phyloP scores from a whole-genome alignment of 2,888 invertebrate genomes.

The Biston betularia region DNA sequence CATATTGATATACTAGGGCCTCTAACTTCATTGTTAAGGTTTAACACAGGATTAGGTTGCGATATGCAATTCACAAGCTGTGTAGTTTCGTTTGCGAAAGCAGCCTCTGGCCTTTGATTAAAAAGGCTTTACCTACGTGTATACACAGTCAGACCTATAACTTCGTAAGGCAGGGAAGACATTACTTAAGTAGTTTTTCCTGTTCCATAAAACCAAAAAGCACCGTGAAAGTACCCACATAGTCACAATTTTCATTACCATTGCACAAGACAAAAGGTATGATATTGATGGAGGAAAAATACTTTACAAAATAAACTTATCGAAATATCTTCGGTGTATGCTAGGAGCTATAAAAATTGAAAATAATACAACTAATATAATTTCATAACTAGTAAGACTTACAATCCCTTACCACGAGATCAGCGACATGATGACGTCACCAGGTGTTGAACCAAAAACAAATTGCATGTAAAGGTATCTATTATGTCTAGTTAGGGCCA shows the following conservation, averaged over 20 bases:
- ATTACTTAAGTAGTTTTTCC: slow-evolving; percentile 57
- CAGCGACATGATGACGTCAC: slow-evolving; percentile 80
- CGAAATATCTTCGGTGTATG: slow-evolving; percentile 87
- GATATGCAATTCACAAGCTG: background rate
- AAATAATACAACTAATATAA: slow-evolving; percentile 86
- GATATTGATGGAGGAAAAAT: slow-evolving; percentile 85
- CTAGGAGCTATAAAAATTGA: slow-evolving; percentile 86
- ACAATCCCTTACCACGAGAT: slow-evolving; percentile 87
- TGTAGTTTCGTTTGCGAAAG: background rate
- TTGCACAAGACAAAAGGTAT: slow-evolving; percentile 67
- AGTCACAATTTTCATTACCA: slow-evolving; percentile 56
- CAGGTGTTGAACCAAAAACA: slow-evolving; percentile 63
- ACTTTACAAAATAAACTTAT: slow-evolving; percentile 86
- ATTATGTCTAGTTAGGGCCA: slow-evolving; percentile 42
- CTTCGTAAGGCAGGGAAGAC: slow-evolving; percentile 76
- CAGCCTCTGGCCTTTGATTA: background rate
- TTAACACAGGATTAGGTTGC: background rate
- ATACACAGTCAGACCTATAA: slow-evolving; percentile 60
- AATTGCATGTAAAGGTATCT: slow-evolving; percentile 42
- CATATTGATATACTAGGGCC: too few species aligned
- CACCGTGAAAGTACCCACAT: slow-evolving; percentile 62
- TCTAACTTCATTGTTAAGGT: slow-evolving; percentile 3
- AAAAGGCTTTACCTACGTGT: slow-evolving; percentile 40
- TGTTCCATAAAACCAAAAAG: slow-evolving; percentile 58
- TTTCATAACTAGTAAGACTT: slow-evolving; percentile 85